Evolutionary conservation across 2,888 invertebrate genomes (phyloP).

Genomic region (Nomada lathburiana): DNA sequence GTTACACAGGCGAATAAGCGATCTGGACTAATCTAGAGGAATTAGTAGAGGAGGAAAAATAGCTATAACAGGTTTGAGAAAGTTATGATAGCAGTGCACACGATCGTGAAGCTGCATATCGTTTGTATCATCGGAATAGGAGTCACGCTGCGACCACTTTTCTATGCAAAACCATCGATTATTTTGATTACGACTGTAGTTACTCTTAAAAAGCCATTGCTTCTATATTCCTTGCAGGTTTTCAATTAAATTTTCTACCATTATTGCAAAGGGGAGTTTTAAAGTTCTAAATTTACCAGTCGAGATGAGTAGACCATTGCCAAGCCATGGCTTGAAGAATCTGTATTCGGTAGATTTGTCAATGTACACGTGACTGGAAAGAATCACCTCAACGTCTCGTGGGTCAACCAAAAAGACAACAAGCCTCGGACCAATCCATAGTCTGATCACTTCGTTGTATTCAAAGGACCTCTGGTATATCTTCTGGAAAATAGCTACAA

Average conservation of each 20-base stretch:
- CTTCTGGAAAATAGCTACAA: constrained; percentile 89
- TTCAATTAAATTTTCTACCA: neutral
- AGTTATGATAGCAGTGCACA: constrained; percentile 57
- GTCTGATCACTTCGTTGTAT: constrained; percentile 87
- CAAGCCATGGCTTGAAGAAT: constrained; percentile 94
- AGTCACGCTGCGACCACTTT: neutral
- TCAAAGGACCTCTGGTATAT: constrained; percentile 86
- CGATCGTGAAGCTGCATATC: constrained; percentile 22
- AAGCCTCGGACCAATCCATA: constrained; percentile 92
- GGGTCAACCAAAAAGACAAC: constrained; percentile 91
- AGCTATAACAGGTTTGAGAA: constrained; percentile 50
- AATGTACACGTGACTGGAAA: constrained; percentile 92
- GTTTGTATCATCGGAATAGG: constrained; percentile 11
- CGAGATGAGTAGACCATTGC: constrained; percentile 92
- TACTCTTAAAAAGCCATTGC: neutral
- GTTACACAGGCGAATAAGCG: constrained; percentile 49
- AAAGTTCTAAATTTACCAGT: constrained; percentile 86
- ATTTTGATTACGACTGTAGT: too few species aligned
- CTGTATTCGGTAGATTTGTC: constrained; percentile 92
- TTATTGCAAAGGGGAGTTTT: neutral
- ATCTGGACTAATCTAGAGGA: constrained; percentile 50
- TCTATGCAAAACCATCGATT: neutral
- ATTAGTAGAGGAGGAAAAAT: constrained; percentile 41
- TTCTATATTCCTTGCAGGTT: neutral
- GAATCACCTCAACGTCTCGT: constrained; percentile 90